Conservation (phyloP, 2,797 vertebrate species). For the Hypotaenidia philippensis region DNA sequence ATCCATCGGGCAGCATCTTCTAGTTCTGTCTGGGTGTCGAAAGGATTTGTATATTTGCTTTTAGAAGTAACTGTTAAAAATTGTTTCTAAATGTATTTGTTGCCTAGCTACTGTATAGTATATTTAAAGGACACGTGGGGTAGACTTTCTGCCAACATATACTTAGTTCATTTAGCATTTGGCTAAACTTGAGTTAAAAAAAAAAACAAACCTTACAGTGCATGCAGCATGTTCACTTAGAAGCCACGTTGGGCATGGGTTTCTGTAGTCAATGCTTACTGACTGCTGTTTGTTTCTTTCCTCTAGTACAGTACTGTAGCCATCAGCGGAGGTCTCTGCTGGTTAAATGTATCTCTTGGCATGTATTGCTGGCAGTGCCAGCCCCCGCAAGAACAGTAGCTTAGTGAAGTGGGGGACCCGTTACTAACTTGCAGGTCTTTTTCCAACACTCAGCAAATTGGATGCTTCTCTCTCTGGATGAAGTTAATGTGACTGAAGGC, state of each 20-base stretch:
- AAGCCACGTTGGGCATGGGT: constrained; percentile 27
- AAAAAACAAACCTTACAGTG: neutral
- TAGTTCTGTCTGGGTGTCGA: constrained; percentile 96
- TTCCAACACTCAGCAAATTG: neutral
- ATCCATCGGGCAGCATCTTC: constrained; percentile 96
- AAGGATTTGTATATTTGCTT: constrained; percentile 99
- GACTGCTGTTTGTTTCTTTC: neutral
- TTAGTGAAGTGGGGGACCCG: neutral
- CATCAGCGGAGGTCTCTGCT: neutral
- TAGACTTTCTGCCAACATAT: constrained; percentile 51
- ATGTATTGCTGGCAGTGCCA: neutral
- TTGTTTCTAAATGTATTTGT: constrained; percentile 83
- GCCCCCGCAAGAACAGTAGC: neutral
- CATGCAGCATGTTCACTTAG: constrained; percentile 69
- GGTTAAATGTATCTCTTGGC: neutral
- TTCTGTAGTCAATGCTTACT: constrained; percentile 3
- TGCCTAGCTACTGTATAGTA: constrained; percentile 71
- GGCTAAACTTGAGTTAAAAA: constrained; percentile 31
- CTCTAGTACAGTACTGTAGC: neutral
- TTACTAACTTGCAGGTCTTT: neutral
- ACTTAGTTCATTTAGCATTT: constrained; percentile 20
- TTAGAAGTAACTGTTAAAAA: constrained; percentile 86
- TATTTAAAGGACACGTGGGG: constrained; percentile 73
- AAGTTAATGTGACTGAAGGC: neutral
- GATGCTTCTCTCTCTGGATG: neutral